Evolutionary conservation across 1,140 invertebrate genomes (phyloP).

Genomic region (Drosophila sp.): DNA sequence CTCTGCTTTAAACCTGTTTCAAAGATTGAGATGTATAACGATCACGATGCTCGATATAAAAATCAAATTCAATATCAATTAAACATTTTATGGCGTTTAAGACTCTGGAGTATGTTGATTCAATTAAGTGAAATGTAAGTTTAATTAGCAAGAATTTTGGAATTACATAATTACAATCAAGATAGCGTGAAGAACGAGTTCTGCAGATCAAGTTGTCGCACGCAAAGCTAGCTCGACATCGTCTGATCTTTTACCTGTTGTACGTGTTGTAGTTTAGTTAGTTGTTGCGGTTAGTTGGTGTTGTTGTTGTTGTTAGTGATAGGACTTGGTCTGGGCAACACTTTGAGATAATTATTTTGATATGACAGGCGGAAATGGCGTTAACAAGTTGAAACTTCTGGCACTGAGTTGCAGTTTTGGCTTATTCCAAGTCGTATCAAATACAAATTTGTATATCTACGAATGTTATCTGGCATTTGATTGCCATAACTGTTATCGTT

Average conservation of each 20-base stretch:
- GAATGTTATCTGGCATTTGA: slow-evolving; percentile 68
- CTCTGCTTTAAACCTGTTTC: not conserved
- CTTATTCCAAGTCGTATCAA: slow-evolving; percentile 43
- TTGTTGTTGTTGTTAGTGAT: slow-evolving; percentile 31
- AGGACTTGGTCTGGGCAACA: slow-evolving; percentile 57
- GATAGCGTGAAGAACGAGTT: slow-evolving; percentile 76
- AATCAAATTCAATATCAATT: not conserved
- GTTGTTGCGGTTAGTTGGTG: slow-evolving; percentile 2
- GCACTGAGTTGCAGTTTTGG: slow-evolving; percentile 36
- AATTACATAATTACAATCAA: slow-evolving; percentile 79
- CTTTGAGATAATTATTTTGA: slow-evolving; percentile 79
- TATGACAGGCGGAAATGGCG: slow-evolving; percentile 78
- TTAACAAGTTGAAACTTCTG: slow-evolving; percentile 71
- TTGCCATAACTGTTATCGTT: slow-evolving; percentile 60
- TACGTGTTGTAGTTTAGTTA: slow-evolving; percentile 11
- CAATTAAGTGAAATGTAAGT: slow-evolving; percentile 74
- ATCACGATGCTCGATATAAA: not conserved
- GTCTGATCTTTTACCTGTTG: slow-evolving; percentile 35
- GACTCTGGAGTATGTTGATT: slow-evolving; percentile 48
- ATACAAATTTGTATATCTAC: slow-evolving; percentile 5
- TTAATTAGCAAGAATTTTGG: slow-evolving; percentile 75
- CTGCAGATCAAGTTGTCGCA: slow-evolving; percentile 61
- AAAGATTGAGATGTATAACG: not conserved
- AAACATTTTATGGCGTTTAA: not conserved
- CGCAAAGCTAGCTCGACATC: slow-evolving; percentile 50